Evolutionary conservation across 2,797 vertebrate genomes (phyloP).

Genomic region (Natrix natrix): DNA sequence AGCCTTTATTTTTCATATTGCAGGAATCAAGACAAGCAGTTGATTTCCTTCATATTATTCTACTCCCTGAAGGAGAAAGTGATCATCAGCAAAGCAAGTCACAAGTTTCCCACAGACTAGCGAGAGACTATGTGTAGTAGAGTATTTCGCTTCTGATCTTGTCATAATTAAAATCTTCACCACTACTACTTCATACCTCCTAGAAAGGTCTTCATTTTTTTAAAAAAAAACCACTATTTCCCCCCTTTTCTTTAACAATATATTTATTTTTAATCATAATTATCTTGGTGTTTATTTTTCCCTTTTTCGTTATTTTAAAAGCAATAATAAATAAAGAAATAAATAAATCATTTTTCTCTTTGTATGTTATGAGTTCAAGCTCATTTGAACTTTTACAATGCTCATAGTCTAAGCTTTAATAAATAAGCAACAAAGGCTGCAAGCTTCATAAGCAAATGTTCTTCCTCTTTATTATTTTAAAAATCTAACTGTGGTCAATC

Average conservation of each 20-base stretch:
- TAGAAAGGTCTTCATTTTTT: not conserved
- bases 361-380: not conserved
- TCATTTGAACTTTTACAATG: not conserved
- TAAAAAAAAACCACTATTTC: not conserved
- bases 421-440: not conserved
- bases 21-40: not conserved
- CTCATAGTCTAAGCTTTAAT: not conserved
- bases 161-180: not conserved
- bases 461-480: not conserved
- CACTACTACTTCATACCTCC: not conserved
- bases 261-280: not conserved
- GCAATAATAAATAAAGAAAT: not conserved
- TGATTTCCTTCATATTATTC: not conserved
- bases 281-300: not conserved
- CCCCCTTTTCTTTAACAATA: not conserved
- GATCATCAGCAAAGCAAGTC: not conserved
- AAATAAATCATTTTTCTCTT: not conserved
- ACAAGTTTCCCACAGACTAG: not conserved
- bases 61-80: not conserved
- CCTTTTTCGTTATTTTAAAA: not conserved
- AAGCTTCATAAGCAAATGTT: not conserved
- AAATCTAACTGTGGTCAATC: not conserved
- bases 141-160: not conserved
- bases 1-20: not conserved
- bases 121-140: not conserved